Conservation (phyloP, 2,113 vertebrate genomes). For the Seriola dumerili region DNA sequence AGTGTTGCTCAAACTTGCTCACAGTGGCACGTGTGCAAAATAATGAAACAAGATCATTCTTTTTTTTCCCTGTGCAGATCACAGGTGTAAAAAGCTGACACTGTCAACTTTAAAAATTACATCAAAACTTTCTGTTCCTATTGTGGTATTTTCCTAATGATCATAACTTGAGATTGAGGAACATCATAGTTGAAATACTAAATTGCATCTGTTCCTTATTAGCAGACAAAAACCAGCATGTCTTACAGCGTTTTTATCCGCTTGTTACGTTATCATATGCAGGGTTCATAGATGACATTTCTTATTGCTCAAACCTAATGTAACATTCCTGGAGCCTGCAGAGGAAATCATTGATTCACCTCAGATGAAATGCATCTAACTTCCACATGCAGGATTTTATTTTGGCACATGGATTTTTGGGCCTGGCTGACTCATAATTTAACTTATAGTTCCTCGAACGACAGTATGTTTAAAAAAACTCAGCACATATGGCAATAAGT, state of each 20-base stretch:
- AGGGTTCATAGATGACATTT: neutral
- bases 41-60: neutral
- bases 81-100: neutral
- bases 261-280: too few species aligned
- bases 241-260: neutral
- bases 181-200: neutral
- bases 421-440: neutral
- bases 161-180: neutral
- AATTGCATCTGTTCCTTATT: neutral
- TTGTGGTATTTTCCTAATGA: neutral
- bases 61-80: neutral
- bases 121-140: neutral
- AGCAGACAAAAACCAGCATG: neutral
- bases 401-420: neutral
- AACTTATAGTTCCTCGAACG: too few species aligned
- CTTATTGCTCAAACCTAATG: neutral
- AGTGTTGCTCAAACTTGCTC: neutral
- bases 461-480: neutral
- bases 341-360: neutral
- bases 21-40: neutral
- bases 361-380: neutral
- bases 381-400: constrained; percentile 4
- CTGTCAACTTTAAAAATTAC: neutral
- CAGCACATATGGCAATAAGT: neutral
- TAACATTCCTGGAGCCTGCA: neutral